phyloP scores from a whole-genome alignment of 64 coral and sea anemone species.

The Montipora sp. region DNA sequence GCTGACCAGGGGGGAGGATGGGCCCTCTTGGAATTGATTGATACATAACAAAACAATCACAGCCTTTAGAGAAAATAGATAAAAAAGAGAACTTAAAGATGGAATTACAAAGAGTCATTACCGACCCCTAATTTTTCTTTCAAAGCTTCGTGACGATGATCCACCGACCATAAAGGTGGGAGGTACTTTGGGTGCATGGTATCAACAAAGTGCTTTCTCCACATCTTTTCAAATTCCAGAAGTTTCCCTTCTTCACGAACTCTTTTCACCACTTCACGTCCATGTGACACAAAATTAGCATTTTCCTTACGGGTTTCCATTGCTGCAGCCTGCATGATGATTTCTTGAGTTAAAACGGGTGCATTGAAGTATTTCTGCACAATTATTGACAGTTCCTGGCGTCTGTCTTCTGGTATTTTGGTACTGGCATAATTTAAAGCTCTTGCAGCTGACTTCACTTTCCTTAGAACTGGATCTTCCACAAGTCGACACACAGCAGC shows the following conservation, averaged over 20 bases:
- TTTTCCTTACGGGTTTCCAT: constrained; percentile 78
- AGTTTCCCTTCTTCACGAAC: constrained; percentile 68
- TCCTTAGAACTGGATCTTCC: constrained; percentile 67
- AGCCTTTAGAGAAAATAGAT: too few relatives aligned
- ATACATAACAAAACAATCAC: too few relatives aligned
- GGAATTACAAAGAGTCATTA: too few relatives aligned
- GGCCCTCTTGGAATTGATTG: too few relatives aligned
- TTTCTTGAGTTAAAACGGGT: constrained; percentile 48
- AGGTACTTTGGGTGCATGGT: constrained; percentile 3
- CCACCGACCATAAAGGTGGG: too few relatives aligned
- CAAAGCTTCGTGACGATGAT: too few relatives aligned
- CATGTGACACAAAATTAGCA: constrained; percentile 80
- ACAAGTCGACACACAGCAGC: constrained; percentile 43
- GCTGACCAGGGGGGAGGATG: too few relatives aligned
- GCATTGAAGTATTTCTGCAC: constrained; percentile 58
- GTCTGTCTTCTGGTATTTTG: constrained; percentile 63
- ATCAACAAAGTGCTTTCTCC: constrained; percentile 83
- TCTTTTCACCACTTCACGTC: constrained; percentile 76
- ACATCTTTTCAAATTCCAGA: constrained; percentile 89
- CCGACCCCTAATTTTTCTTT: too few relatives aligned
- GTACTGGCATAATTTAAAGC: constrained; percentile 58
- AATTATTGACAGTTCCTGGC: constrained; percentile 45
- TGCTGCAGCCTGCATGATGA: constrained; percentile 43
- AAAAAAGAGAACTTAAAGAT: too few relatives aligned
- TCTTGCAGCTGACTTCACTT: constrained; percentile 84